Conservation (phyloP, 2,113 vertebrate species). For the Notiomystis cincta region DNA sequence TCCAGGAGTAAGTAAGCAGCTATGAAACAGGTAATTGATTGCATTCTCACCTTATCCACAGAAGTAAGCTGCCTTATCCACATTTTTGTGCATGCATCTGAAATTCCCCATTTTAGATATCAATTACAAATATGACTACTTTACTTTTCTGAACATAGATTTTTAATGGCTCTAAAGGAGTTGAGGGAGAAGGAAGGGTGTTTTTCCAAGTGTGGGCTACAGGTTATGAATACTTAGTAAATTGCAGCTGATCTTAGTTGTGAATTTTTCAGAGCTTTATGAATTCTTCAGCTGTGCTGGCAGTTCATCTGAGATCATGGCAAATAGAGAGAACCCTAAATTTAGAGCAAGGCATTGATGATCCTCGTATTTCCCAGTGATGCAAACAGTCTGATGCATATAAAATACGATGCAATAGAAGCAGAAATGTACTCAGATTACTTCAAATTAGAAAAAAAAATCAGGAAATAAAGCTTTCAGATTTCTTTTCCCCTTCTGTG, state of each 20-base stretch:
- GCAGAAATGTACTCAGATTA: not conserved
- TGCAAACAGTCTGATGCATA: not conserved
- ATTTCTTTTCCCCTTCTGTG: not conserved
- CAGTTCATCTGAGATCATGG: not conserved
- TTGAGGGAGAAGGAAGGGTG: not conserved
- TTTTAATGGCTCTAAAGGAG: not conserved
- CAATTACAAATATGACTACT: not conserved
- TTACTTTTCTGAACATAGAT: not conserved
- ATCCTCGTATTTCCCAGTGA: not conserved
- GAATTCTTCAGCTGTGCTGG: not conserved
- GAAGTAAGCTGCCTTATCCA: not conserved
- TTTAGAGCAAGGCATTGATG: not conserved
- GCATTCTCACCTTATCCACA: not conserved
- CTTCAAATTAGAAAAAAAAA: not conserved
- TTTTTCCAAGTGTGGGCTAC: not conserved
- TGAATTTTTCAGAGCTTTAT: not conserved
- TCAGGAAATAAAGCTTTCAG: not conserved
- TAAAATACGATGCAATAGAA: not conserved
- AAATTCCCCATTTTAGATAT: not conserved
- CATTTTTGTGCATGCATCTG: not conserved
- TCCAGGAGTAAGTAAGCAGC: not conserved
- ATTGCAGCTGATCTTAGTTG: not conserved
- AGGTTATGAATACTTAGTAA: not conserved
- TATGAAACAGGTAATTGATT: not conserved
- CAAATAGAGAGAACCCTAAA: not conserved